phyloP scores from a whole-genome alignment of 2,888 invertebrate genomes.

The Lithophane leautieri region DNA sequence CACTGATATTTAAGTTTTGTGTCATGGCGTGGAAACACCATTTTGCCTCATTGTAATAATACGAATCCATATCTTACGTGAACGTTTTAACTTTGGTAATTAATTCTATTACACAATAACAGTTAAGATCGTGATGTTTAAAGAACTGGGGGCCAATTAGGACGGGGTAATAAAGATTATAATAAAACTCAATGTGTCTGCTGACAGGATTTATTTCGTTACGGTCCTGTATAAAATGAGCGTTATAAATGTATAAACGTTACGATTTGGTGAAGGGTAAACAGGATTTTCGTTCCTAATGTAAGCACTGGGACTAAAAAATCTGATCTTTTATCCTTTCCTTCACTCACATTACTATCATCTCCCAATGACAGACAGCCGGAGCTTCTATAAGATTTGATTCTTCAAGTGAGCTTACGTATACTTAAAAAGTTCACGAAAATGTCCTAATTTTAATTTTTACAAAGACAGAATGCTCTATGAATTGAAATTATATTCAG shows the following conservation, averaged over 20 bases:
- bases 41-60: background rate
- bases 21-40: background rate
- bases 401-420: background rate
- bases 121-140: constrained; percentile 52
- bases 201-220: constrained; percentile 53
- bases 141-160: constrained; percentile 58
- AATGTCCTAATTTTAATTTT: too few relatives aligned
- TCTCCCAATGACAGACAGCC: background rate
- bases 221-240: constrained; percentile 44
- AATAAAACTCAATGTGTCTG: constrained; percentile 61
- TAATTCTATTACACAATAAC: constrained; percentile 54
- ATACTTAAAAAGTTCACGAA: background rate
- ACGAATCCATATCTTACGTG: constrained; percentile 20
- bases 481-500: background rate
- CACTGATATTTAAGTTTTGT: background rate
- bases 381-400: background rate
- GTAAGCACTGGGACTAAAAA: too few relatives aligned
- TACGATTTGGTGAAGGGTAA: constrained; percentile 4
- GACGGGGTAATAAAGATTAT: constrained; percentile 55
- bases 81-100: constrained; percentile 46
- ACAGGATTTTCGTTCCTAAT: background rate
- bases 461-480: too few relatives aligned
- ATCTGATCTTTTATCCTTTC: background rate
- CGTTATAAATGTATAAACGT: constrained; percentile 32
- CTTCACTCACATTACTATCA: background rate